Conservation (phyloP, 2,113 vertebrate genomes). For the Capricornis sumatraensis region DNA sequence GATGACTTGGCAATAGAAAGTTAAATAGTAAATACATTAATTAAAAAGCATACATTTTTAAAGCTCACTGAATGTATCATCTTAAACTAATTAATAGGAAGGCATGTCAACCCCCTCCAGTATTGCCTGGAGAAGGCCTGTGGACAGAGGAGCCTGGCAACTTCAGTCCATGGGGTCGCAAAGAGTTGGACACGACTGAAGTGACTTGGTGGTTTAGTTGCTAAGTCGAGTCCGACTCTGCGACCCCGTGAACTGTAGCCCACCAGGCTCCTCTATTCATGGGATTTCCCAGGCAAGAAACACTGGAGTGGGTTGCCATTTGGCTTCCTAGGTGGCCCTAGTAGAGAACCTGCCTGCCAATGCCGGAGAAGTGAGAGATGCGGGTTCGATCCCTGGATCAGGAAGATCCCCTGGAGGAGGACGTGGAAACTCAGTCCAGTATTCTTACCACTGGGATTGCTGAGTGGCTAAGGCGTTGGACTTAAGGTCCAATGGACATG, state of each 20-base stretch:
- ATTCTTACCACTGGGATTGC: neutral
- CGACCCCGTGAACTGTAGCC: neutral
- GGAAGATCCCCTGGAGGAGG: neutral
- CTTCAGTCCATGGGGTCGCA: neutral
- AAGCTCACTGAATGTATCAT: neutral
- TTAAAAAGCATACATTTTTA: neutral
- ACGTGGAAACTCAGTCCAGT: neutral
- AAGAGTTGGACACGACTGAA: neutral
- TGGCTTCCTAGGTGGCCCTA: neutral
- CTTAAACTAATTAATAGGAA: neutral
- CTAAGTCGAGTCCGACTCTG: neutral
- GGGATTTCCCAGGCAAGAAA: neutral
- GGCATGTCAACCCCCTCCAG: neutral
- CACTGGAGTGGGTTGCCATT: neutral
- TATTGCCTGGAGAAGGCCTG: neutral
- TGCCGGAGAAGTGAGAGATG: neutral
- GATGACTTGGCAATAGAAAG: fast-evolving
- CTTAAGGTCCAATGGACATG: neutral
- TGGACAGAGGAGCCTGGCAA: neutral
- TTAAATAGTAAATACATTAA: fast-evolving
- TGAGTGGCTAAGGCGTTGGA: neutral
- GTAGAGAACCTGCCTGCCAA: neutral
- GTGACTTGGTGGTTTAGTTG: neutral
- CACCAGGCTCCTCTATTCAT: neutral
- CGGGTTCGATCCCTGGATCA: neutral